Percentiles rank a stretch among this genome's conserved stretches.
Conservation (phyloP, 1,140 invertebrate species). For the Temnothorax curvispinosus region DNA sequence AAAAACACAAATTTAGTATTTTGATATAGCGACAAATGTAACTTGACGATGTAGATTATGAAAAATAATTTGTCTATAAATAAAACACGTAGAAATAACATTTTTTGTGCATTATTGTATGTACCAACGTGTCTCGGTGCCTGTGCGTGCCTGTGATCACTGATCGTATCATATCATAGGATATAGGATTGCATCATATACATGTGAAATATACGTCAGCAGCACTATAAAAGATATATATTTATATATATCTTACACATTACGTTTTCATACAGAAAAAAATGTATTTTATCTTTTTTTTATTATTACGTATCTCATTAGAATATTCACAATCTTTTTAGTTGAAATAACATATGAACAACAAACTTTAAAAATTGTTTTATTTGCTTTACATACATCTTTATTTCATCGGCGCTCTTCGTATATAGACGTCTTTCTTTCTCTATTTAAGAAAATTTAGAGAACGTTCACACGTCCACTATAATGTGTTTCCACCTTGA, state of each 20-base stretch:
- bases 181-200: not conserved
- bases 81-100: not conserved
- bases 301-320: too few species aligned
- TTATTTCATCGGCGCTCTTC: constrained; percentile 15
- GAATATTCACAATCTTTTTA: too few species aligned
- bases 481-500: constrained; percentile 12
- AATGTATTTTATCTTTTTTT: too few species aligned
- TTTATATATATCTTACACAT: too few species aligned
- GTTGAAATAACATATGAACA: not conserved
- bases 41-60: not conserved
- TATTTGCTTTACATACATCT: constrained; percentile 50
- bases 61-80: not conserved
- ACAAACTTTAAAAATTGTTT: constrained; percentile 45
- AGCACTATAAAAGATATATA: too few species aligned
- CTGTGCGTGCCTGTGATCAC: not conserved
- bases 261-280: too few species aligned
- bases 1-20: not conserved
- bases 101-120: not conserved
- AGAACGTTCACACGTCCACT: constrained; percentile 58
- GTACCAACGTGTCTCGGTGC: not conserved
- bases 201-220: too few species aligned
- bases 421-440: not conserved
- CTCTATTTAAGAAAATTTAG: constrained; percentile 65
- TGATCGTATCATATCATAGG: too few species aligned
- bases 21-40: not conserved